Base-by-base conservation (phyloP, 1,140 invertebrate species). In the Conopomorpha cramerella region DNA sequence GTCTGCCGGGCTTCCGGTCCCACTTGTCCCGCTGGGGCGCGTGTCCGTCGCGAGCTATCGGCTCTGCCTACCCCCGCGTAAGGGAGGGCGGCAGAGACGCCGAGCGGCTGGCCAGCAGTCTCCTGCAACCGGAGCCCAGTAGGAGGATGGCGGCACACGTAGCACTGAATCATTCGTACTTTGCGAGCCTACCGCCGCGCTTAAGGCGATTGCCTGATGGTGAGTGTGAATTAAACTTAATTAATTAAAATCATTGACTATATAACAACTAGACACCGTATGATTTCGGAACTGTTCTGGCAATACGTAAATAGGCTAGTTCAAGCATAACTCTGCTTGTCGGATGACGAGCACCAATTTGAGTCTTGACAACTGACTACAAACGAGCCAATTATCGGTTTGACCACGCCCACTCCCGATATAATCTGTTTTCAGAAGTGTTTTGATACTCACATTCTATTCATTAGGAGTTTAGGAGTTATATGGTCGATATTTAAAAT, bases 161-260 rank as follows among this genome's bases (percentile, higher is more conserved):
- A 39, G 96, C 96, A 17, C 85, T 98, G 62, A 81, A 83, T 42
- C 95, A 98, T 78, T 81, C 86, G 48, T 99, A 96, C 78, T 99
- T 98, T 80, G 79, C 83, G 41, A 86, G 89, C 51, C 84, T 98
- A 72, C 94, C 95, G 58, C 41, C 49, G 8, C 89, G 92, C 80
- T 83, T 98, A 39, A 88, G 90, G 64, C 90, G 95, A 67, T 84
- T 98, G 73, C 92, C 93, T 50, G 89, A 93, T 65, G 90, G 93
- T 95, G 74, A 84, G 84, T 47, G 1, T 7, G 10, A 31, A 7
- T 16, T n/a, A 8, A 4, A 11, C 16, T 17, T 12, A 16, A n/a
- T 29, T 30, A 12, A n/a, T 16, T 30, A 14, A 38, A 15, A 18
- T 25, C 23, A 18, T 19, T n/a, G n/a, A n/a, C n/a, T n/a, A n/a